Percentiles rank a stretch among this genome's conserved stretches.
Evolutionary conservation across 2,797 vertebrate species (phyloP).

Genomic region (Fringilla coelebs): DNA sequence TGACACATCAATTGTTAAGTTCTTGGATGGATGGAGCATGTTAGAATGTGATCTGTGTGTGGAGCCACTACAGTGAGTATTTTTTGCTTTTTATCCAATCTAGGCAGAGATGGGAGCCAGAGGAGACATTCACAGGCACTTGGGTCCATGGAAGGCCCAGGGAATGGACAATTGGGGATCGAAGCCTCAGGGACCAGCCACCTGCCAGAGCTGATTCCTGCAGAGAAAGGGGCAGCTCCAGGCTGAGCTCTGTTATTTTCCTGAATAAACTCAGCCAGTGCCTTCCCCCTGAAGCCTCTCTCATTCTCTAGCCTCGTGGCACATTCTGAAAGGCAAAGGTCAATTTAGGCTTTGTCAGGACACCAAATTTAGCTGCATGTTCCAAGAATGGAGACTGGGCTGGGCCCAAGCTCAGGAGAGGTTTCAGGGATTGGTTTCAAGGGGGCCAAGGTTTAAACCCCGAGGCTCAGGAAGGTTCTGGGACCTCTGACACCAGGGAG

Average conservation of each 20-base stretch:
- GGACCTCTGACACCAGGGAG: neutral
- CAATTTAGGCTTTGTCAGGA: neutral
- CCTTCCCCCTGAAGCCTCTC: neutral
- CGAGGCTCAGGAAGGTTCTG: neutral
- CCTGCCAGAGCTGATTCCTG: neutral
- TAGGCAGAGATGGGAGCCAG: neutral
- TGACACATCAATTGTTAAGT: neutral
- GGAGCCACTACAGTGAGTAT: neutral
- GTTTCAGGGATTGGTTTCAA: neutral
- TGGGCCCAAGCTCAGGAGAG: neutral
- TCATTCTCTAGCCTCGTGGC: neutral
- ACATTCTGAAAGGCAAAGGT: neutral
- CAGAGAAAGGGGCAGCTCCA: neutral
- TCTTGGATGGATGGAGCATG: neutral
- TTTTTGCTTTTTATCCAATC: neutral
- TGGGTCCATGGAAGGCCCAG: neutral
- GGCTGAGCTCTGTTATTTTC: neutral
- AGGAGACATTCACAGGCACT: neutral
- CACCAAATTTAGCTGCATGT: neutral
- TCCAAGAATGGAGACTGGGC: neutral
- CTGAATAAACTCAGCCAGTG: neutral
- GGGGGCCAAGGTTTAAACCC: neutral
- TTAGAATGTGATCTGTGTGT: neutral
- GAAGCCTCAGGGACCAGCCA: neutral
- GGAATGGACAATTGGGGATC: neutral